A percentile compares a stretch with the other conserved stretches of the same genome.
phyloP scores from a whole-genome alignment of 2,113 vertebrate species.

The Megaceryle maxima region DNA sequence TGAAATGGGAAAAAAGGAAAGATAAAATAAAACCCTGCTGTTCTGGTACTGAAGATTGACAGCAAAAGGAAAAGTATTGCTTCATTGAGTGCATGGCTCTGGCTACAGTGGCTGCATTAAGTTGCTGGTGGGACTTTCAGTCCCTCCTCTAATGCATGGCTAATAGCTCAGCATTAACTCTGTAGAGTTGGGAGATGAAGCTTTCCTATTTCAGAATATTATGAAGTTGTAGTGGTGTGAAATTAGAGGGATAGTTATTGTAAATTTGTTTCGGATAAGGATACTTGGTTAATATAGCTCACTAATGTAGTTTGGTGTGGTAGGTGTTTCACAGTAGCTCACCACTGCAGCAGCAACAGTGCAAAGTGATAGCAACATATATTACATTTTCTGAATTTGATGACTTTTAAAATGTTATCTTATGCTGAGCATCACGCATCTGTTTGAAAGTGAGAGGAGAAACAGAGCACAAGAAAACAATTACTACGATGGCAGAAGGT shows the following conservation, averaged over 20 bases:
- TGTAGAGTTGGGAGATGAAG: neutral
- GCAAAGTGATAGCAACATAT: neutral
- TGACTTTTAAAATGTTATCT: conserved; percentile 42
- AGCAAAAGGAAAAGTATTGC: conserved; percentile 52
- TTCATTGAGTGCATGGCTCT: conserved; percentile 51
- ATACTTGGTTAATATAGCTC: neutral
- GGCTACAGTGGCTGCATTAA: conserved; percentile 35
- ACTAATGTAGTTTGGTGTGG: neutral
- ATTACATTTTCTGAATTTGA: neutral
- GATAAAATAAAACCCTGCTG: conserved; percentile 70
- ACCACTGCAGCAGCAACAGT: neutral
- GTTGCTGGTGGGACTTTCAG: conserved; percentile 35
- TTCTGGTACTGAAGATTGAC: conserved; percentile 59
- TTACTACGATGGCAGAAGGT: neutral
- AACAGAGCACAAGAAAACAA: neutral
- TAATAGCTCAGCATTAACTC: conserved; percentile 43
- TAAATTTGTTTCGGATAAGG: conserved; percentile 13
- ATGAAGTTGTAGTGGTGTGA: conserved; percentile 57
- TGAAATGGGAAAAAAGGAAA: conserved; percentile 62
- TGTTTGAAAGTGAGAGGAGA: neutral
- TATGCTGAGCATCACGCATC: neutral
- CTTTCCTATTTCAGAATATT: conserved; percentile 43
- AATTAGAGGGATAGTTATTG: conserved; percentile 50
- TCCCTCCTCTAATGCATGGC: conserved; percentile 57
- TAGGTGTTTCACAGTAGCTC: neutral